Evolutionary conservation across 2,797 vertebrate species (phyloP).

Genomic region (Poeciliopsis infans): DNA sequence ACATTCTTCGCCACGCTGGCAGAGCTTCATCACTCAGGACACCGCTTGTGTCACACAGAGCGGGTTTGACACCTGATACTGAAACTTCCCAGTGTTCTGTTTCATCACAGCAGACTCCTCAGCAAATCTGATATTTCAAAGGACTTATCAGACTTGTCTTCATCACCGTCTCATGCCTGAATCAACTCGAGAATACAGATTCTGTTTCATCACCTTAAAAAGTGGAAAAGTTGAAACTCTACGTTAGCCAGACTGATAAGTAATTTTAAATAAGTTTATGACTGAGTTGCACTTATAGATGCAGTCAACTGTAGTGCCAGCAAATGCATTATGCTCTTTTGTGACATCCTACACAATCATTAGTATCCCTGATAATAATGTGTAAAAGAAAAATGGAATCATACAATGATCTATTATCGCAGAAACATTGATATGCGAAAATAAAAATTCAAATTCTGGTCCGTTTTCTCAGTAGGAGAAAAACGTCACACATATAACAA

Average conservation of each 20-base stretch:
- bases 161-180: neutral
- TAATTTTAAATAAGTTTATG: neutral
- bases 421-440: neutral
- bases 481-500: neutral
- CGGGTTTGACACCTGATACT: neutral
- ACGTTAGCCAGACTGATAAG: neutral
- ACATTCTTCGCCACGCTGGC: constrained; percentile 40
- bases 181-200: neutral
- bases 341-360: neutral
- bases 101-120: constrained; percentile 3
- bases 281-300: neutral
- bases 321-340: neutral
- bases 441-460: neutral
- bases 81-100: constrained; percentile 16
- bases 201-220: constrained; percentile 19
- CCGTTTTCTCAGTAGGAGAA: neutral
- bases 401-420: neutral
- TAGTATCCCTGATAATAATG: neutral
- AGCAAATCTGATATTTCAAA: constrained; percentile 17
- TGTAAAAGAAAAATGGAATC: neutral
- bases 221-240: neutral
- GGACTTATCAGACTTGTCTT: neutral
- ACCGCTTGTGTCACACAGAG: constrained; percentile 36
- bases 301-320: neutral
- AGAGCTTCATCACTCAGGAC: constrained; percentile 52